Conservation (phyloP, 2,113 vertebrate species). For the Panthera tigris region DNA sequence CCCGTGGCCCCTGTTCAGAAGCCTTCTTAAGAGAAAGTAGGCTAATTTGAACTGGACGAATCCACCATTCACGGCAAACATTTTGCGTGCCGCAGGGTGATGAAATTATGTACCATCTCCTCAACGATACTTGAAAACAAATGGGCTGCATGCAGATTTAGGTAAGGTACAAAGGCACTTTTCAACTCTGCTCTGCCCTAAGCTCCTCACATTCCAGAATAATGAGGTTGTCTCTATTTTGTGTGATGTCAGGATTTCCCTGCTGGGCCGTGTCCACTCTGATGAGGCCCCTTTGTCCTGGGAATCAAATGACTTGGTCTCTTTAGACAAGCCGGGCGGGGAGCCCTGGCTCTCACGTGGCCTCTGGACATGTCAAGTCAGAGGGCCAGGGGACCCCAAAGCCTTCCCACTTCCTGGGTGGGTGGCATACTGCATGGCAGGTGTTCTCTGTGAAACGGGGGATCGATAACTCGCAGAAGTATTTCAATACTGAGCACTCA, state of each 20-base stretch:
- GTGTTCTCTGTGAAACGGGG: not conserved
- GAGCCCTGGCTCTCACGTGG: slow-evolving; percentile 25
- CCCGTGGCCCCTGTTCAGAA: not conserved
- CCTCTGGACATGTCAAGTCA: not conserved
- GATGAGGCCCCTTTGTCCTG: slow-evolving; percentile 50
- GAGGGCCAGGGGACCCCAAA: not conserved
- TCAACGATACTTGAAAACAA: not conserved
- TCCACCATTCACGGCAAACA: too few relatives aligned
- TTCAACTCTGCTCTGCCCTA: not conserved
- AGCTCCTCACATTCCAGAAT: slow-evolving; percentile 42
- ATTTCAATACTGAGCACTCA: not conserved
- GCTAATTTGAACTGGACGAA: not conserved
- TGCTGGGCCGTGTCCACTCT: slow-evolving; percentile 40
- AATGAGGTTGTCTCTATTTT: slow-evolving; percentile 49
- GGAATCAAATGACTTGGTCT: slow-evolving; percentile 62
- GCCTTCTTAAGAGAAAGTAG: not conserved
- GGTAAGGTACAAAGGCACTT: slow-evolving; percentile 9
- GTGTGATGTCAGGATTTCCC: slow-evolving; percentile 65
- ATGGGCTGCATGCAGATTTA: not conserved
- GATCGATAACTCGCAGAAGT: not conserved
- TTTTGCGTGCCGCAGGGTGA: rapidly evolving
- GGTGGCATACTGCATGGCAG: rapidly evolving
- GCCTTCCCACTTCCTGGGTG: rapidly evolving
- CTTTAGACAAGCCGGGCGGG: slow-evolving; percentile 40
- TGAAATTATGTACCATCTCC: not conserved